phyloP scores from a whole-genome alignment of 1,140 invertebrate genomes.

The Cherax quadricarinatus region DNA sequence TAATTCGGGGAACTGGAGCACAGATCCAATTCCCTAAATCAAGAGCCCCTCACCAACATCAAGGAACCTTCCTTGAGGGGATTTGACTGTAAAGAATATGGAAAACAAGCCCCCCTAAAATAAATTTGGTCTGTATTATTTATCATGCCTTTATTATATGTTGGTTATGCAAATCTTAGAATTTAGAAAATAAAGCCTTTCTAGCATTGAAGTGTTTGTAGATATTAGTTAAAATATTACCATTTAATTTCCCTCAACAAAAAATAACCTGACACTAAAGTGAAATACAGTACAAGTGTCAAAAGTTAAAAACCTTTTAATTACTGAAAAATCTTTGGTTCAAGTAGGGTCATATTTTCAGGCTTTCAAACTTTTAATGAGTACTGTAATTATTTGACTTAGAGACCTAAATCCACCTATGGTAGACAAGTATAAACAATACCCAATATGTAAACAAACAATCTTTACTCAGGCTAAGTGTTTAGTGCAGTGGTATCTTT shows the following conservation, averaged over 20 bases:
- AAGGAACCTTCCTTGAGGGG: too few species aligned
- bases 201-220: too few species aligned
- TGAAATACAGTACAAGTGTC: background rate
- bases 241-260: background rate
- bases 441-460: background rate
- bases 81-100: background rate
- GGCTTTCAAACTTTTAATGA: background rate
- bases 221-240: too few species aligned
- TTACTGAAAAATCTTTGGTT: background rate
- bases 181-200: too few species aligned
- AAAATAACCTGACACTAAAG: background rate
- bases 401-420: background rate
- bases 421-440: background rate
- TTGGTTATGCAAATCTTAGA: background rate
- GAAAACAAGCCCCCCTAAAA: background rate
- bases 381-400: background rate
- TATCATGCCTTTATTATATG: background rate
- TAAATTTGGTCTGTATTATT: background rate
- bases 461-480: slow-evolving; percentile 17
- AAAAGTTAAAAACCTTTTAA: background rate
- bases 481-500: background rate
- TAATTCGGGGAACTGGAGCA: too few species aligned
- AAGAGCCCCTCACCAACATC: too few species aligned
- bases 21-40: too few species aligned
- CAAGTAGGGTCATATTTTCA: background rate